Percentiles rank a stretch among this genome's conserved stretches.
Evolutionary conservation across 2,797 vertebrate genomes (phyloP).

Genomic region (Danio jaintianensis): DNA sequence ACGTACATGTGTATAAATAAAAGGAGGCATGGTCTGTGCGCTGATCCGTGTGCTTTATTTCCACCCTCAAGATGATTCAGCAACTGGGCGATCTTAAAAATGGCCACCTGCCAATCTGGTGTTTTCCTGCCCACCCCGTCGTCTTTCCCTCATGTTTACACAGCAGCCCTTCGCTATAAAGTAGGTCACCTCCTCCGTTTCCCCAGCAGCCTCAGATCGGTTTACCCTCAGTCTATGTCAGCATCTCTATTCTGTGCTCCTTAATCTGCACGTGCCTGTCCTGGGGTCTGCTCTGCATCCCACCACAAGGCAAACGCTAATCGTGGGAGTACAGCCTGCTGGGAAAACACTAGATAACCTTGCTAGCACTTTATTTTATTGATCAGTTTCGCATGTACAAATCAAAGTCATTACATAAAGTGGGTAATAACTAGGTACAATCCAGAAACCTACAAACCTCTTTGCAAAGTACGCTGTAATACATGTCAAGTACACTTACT

Average conservation of each 20-base stretch:
- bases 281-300: not conserved
- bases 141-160: conserved; percentile 46
- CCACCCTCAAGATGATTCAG: conserved; percentile 49
- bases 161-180: conserved; percentile 49
- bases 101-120: conserved; percentile 57
- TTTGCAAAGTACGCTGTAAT: too few relatives aligned
- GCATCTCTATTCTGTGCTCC: conserved; percentile 26
- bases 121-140: conserved; percentile 33
- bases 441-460: too few relatives aligned
- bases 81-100: conserved; percentile 56
- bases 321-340: not conserved
- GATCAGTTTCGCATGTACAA: not conserved
- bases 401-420: too few relatives aligned
- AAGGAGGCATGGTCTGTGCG: not conserved
- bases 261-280: conserved; percentile 10
- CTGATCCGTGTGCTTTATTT: conserved; percentile 29
- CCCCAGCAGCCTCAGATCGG: conserved; percentile 42
- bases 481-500: too few relatives aligned
- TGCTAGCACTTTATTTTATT: too few relatives aligned
- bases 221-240: conserved; percentile 40
- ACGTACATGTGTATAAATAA: conserved; percentile 42
- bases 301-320: conserved; percentile 11
- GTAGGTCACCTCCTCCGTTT: conserved; percentile 60
- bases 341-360: not conserved
- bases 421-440: too few relatives aligned